These are phyloP conservation scores for Enteromius treurensis DNA, from an alignment of 2,797 vertebrate species.

Conservation along the genomic window DNA sequence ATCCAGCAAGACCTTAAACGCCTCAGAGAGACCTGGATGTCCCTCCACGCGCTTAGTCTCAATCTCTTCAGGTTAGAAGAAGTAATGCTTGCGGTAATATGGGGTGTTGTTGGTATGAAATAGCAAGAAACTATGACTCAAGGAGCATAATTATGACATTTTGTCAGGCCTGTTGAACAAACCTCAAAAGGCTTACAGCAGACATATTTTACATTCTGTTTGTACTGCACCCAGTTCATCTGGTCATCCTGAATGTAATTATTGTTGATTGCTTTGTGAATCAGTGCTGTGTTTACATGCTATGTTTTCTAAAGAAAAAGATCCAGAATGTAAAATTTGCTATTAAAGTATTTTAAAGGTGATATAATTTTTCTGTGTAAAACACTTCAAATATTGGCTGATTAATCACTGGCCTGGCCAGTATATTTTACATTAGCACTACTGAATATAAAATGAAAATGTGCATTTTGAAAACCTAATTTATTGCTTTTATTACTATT, in stretches of 20 bases:
- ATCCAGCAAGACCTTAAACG: constrained; percentile 80
- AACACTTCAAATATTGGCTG: not conserved
- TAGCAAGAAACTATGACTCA: constrained; percentile 16
- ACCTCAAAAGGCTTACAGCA: not conserved
- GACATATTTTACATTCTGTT: constrained; percentile 14
- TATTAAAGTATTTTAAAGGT: not conserved
- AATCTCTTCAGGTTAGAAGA: constrained; percentile 72
- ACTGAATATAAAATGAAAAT: not conserved
- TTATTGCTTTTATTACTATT: not conserved
- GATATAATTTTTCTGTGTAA: not conserved
- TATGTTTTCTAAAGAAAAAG: not conserved
- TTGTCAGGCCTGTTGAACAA: not conserved
- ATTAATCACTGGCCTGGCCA: not conserved
- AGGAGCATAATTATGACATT: not conserved
- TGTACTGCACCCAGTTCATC: not conserved
- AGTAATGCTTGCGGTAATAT: not conserved
- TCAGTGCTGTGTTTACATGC: not conserved
- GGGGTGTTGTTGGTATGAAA: not conserved
- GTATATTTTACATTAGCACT: not conserved
- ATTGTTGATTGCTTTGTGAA: not conserved
- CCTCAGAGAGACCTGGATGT: constrained; percentile 77
- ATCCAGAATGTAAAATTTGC: not conserved
- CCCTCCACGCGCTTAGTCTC: constrained; percentile 74
- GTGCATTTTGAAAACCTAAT: not conserved
- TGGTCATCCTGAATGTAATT: not conserved